phyloP scores from a whole-genome alignment of 2,113 vertebrate genomes.

The Brachyhypopomus occidentalis region DNA sequence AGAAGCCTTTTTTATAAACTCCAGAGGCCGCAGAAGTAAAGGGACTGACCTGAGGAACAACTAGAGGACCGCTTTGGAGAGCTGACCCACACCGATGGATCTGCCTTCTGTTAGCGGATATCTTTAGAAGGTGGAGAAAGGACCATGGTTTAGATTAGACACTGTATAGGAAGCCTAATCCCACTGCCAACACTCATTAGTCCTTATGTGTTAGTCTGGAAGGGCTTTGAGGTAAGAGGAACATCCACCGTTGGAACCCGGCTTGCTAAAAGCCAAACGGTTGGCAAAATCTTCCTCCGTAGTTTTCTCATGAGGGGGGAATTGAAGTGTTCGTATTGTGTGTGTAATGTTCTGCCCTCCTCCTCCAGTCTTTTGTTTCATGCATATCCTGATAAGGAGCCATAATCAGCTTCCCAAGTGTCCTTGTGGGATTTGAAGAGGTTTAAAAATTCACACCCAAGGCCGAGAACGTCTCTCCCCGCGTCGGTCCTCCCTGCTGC shows the following conservation, averaged over 20 bases:
- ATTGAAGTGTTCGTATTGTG: not conserved
- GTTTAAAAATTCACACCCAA: constrained; percentile 5
- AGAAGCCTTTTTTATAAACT: constrained; percentile 21
- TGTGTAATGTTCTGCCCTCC: not conserved
- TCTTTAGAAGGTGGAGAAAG: constrained; percentile 21
- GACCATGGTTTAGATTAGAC: constrained; percentile 21
- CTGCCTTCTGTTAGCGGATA: constrained; percentile 40
- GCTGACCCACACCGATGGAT: constrained; percentile 29
- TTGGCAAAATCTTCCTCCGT: not conserved
- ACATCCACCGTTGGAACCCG: constrained; percentile 5
- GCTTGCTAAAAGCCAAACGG: constrained; percentile 9
- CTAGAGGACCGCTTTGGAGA: constrained; percentile 24
- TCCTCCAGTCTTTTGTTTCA: not conserved
- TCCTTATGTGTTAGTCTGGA: constrained; percentile 36
- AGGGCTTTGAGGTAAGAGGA: constrained; percentile 4
- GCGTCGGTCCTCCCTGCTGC: constrained; percentile 2
- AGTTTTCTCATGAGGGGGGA: not conserved
- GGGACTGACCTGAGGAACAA: constrained; percentile 12
- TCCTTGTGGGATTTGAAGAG: constrained; percentile 22
- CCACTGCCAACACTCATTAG: constrained; percentile 42
- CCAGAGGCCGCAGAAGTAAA: not conserved
- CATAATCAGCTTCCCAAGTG: constrained; percentile 16
- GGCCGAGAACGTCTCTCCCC: not conserved
- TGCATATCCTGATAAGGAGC: constrained; percentile 17
- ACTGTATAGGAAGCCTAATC: constrained; percentile 22